Conservation (phyloP, 1,140 invertebrate species). For the Drosophila nigrodunni region DNA sequence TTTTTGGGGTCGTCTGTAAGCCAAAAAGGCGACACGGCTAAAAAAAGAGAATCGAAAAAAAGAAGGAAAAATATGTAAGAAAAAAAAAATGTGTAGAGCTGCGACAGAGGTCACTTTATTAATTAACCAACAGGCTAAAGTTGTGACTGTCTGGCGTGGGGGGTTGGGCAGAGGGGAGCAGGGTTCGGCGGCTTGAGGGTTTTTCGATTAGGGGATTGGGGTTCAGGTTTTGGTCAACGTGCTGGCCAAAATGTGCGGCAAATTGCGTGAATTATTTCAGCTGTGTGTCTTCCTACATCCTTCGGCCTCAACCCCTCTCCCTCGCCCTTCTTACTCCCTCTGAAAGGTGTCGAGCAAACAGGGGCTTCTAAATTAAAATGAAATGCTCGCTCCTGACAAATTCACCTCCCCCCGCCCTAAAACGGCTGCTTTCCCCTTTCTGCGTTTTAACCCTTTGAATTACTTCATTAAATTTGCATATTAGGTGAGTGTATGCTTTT, state of each 20-base stretch:
- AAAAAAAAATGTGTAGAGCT: conserved; percentile 36
- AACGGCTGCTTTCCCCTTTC: not conserved
- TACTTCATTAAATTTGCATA: conserved; percentile 83
- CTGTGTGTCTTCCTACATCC: conserved; percentile 24
- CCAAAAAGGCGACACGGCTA: conserved; percentile 29
- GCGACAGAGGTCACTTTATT: conserved; percentile 76
- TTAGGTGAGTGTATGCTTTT: conserved; percentile 76
- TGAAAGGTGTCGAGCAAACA: conserved; percentile 64
- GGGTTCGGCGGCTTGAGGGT: not conserved
- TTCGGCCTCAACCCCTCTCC: not conserved
- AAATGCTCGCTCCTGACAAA: conserved; percentile 43
- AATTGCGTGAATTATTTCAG: conserved; percentile 78
- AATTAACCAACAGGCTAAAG: conserved; percentile 71
- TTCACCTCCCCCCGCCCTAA: not conserved
- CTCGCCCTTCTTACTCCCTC: not conserved
- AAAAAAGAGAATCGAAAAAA: too few species aligned
- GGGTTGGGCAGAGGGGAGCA: not conserved
- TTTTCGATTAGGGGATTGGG: not conserved
- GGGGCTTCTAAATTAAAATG: conserved; percentile 68
- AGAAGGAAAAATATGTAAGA: too few species aligned
- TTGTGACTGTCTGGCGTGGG: conserved; percentile 21
- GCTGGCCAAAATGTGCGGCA: conserved; percentile 72
- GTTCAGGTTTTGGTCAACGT: not conserved
- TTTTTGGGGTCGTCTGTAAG: conserved; percentile 24
- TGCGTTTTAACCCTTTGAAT: conserved; percentile 68